phyloP scores from a whole-genome alignment of 2,797 vertebrate species.

The Chelon labrosus region DNA sequence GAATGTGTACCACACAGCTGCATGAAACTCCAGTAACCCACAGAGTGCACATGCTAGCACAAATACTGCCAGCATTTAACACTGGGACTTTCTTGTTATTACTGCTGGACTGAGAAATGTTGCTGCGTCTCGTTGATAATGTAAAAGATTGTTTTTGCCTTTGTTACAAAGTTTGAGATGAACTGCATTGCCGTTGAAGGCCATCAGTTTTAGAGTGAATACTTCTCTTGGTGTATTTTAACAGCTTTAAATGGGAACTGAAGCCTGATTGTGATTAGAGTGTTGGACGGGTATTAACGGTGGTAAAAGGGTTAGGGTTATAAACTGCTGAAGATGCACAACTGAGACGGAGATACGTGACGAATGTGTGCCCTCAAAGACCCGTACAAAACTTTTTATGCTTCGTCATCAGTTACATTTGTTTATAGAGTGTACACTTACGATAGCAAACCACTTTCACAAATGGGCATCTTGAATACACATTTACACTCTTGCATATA shows the following conservation, averaged over 20 bases:
- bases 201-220: neutral
- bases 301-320: conserved; percentile 6
- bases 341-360: neutral
- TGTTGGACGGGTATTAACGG: neutral
- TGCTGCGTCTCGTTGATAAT: conserved; percentile 30
- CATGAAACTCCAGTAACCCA: conserved; percentile 74
- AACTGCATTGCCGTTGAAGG: conserved; percentile 3
- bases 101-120: conserved; percentile 63
- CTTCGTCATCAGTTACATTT: conserved; percentile 4
- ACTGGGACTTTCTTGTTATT: conserved; percentile 66
- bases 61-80: conserved; percentile 58
- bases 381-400: conserved; percentile 10
- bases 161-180: conserved; percentile 33
- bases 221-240: conserved; percentile 30
- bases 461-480: conserved; percentile 11
- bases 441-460: conserved; percentile 14
- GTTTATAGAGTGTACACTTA: conserved; percentile 4
- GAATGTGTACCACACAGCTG: conserved; percentile 84
- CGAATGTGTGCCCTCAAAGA: conserved; percentile 5
- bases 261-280: conserved; percentile 19
- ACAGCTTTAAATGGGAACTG: conserved; percentile 1
- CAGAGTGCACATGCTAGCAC: conserved; percentile 26
- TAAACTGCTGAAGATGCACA: conserved; percentile 2
- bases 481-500: conserved; percentile 8
- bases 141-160: conserved; percentile 27